These are phyloP conservation scores for Gisinianus flammeolus DNA, from an alignment of 2,888 invertebrate species.

Conservation along the genomic window DNA sequence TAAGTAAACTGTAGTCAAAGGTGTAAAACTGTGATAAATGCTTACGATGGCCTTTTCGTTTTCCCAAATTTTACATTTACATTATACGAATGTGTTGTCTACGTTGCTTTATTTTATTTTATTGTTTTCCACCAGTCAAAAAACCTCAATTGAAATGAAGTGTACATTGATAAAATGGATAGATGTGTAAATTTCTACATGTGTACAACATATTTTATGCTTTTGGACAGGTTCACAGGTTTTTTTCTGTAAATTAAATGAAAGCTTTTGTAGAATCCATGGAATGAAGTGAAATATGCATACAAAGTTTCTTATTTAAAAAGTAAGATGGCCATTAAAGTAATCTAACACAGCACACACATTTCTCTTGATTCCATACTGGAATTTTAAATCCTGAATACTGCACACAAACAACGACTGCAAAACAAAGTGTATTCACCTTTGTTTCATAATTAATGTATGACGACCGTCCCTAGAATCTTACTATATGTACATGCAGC, in stretches of 20 bases:
- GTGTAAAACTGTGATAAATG: neutral
- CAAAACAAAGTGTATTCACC: neutral
- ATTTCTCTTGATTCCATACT: neutral
- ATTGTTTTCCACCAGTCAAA: neutral
- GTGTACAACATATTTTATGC: neutral
- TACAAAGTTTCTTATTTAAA: neutral
- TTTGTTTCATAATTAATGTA: neutral
- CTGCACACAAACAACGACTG: neutral
- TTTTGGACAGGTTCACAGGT: too few species aligned
- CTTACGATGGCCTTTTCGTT: neutral
- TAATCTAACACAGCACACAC: neutral
- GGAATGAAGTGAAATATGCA: neutral
- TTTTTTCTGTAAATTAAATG: neutral
- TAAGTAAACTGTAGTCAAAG: constrained; percentile 16
- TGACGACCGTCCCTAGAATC: neutral
- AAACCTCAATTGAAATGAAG: too few species aligned
- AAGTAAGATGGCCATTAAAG: neutral
- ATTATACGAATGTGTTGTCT: neutral
- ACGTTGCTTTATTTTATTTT: neutral
- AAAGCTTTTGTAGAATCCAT: neutral
- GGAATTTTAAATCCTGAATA: neutral
- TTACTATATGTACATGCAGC: too few species aligned
- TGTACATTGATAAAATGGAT: too few species aligned
- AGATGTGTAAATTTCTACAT: neutral
- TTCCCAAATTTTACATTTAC: neutral